These are phyloP conservation scores for Oceanites oceanicus DNA, from an alignment of 2,113 vertebrate genomes.

Conservation along the genomic window DNA sequence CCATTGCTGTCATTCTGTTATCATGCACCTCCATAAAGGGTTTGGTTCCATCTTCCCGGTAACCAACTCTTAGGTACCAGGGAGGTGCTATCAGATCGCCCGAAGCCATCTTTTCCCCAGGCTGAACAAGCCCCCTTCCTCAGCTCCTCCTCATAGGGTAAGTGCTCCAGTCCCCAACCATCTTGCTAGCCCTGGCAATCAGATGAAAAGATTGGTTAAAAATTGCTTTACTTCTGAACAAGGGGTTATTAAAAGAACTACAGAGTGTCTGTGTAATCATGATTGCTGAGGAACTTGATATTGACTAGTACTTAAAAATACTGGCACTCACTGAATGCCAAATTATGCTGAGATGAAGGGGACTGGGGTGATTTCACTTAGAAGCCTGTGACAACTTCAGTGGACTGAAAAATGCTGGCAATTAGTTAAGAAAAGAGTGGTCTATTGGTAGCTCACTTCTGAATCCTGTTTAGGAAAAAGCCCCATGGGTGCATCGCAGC, in stretches of 20 bases:
- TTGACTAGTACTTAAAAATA: neutral
- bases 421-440: neutral
- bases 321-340: neutral
- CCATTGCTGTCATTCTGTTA: neutral
- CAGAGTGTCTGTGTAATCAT: neutral
- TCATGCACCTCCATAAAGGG: neutral
- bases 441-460: neutral
- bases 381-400: neutral
- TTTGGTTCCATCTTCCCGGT: neutral
- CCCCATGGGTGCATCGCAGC: accelerated
- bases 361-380: neutral
- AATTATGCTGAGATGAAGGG: neutral
- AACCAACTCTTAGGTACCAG: neutral
- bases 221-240: neutral
- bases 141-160: neutral
- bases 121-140: neutral
- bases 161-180: neutral
- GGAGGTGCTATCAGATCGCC: neutral
- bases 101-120: neutral
- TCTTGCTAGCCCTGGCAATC: neutral
- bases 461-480: neutral
- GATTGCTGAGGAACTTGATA: neutral
- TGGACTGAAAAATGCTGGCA: neutral
- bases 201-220: neutral
- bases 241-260: neutral